Evolutionary conservation across 1,140 invertebrate genomes (phyloP).

Genomic region (Delia radicum): DNA sequence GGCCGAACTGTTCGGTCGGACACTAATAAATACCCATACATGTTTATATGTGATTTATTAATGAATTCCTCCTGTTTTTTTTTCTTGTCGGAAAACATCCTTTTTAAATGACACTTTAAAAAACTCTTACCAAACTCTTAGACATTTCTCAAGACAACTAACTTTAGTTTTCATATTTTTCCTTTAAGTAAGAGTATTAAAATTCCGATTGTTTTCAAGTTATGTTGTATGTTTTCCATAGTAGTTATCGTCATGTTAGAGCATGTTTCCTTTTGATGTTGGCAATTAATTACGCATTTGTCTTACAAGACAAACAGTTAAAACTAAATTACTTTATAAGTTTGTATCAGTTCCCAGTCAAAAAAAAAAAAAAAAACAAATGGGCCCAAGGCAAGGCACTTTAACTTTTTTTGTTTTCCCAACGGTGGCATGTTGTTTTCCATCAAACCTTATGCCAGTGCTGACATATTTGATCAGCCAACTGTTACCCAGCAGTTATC

Average conservation of each 20-base stretch:
- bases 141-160: constrained; percentile 8
- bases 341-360: background rate
- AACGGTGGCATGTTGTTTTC: no score
- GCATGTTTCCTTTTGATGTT: constrained; percentile 52
- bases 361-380: background rate
- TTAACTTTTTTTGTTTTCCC: no score
- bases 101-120: background rate
- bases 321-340: constrained; percentile 20
- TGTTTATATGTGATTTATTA: background rate
- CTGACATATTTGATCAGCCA: no score
- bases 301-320: constrained; percentile 54
- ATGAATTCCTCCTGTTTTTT: background rate
- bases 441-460: no score
- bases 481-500: no score
- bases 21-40: no score
- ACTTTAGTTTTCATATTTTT: background rate
- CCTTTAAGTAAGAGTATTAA: background rate
- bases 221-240: constrained; percentile 30
- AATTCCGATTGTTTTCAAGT: background rate
- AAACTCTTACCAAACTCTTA: background rate
- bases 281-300: constrained; percentile 56
- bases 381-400: no score
- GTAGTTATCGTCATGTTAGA: constrained; percentile 41
- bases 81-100: background rate
- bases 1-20: no score